phyloP scores from a whole-genome alignment of 2,888 invertebrate genomes.

The Formica aserva region DNA sequence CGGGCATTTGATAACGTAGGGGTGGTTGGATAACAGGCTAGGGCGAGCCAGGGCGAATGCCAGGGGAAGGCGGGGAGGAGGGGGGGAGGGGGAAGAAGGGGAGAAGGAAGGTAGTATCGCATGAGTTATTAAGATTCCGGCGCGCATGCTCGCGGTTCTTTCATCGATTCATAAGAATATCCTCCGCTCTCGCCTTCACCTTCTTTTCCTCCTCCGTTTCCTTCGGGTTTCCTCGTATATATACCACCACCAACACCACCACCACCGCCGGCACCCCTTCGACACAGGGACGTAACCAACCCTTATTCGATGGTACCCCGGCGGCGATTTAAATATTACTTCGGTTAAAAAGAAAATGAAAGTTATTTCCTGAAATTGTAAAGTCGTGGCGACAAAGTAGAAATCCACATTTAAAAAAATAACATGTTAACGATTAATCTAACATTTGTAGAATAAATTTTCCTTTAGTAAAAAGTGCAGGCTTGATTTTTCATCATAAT shows the following conservation, averaged over 20 bases:
- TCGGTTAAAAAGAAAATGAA: neutral
- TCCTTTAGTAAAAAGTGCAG: neutral
- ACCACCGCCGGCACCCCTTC: slow-evolving; percentile 11
- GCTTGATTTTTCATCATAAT: neutral
- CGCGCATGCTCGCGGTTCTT: slow-evolving; percentile 84
- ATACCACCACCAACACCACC: slow-evolving; percentile 19
- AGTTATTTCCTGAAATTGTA: neutral
- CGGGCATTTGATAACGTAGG: slow-evolving; percentile 67
- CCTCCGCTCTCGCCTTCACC: slow-evolving; percentile 72
- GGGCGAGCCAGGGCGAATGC: slow-evolving; percentile 59
- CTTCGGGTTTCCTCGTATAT: slow-evolving; percentile 50
- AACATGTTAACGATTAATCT: neutral
- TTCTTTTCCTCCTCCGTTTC: slow-evolving; percentile 56
- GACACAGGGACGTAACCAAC: slow-evolving; percentile 28
- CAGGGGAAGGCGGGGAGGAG: slow-evolving; percentile 49
- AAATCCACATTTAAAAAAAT: neutral
- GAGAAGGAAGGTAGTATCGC: slow-evolving; percentile 74
- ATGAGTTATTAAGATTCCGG: slow-evolving; percentile 84
- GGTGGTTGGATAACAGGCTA: slow-evolving; percentile 58
- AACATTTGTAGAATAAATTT: neutral
- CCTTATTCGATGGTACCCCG: slow-evolving; percentile 20
- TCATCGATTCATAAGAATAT: slow-evolving; percentile 84
- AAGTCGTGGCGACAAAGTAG: neutral
- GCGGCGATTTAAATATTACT: slow-evolving; percentile 17
- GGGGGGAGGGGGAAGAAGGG: neutral